These are phyloP conservation scores for Oncorhynchus keta DNA, from an alignment of 2,113 vertebrate species.

Conservation along the genomic window DNA sequence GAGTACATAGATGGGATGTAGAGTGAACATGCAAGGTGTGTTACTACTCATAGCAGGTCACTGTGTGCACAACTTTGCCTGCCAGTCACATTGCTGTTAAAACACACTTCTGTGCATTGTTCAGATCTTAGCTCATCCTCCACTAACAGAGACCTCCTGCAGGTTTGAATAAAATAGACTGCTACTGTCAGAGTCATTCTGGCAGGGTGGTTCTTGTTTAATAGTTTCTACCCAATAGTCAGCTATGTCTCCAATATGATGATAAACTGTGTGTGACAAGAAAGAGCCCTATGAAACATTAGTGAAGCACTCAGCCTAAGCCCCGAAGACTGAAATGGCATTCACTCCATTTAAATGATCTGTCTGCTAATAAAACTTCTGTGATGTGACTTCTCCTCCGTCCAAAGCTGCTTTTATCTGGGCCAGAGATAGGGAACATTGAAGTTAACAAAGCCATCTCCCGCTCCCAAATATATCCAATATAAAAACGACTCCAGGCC, in stretches of 20 bases:
- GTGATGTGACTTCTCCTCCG: conserved; percentile 34
- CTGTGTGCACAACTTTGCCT: no score
- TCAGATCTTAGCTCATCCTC: no score
- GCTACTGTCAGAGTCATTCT: neutral
- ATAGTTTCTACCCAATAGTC: neutral
- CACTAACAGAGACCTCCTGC: no score
- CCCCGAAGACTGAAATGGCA: conserved; percentile 14
- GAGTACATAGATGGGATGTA: neutral
- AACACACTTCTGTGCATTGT: no score
- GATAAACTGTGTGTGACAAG: conserved; percentile 1
- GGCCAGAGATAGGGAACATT: conserved; percentile 30
- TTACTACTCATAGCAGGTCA: no score
- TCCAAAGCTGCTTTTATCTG: conserved; percentile 37
- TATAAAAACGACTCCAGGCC: conserved; percentile 27
- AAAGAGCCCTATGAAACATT: conserved; percentile 35
- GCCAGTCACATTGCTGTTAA: no score
- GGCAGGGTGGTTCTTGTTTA: neutral
- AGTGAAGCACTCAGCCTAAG: conserved; percentile 37
- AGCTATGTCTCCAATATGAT: neutral
- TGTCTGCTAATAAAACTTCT: conserved; percentile 45
- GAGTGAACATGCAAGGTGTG: no score
- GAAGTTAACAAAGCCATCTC: conserved; percentile 18
- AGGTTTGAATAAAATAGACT: neutral
- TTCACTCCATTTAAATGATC: conserved; percentile 35
- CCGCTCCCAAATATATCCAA: conserved; percentile 27